Base-by-base conservation (phyloP, 2,888 invertebrate species). In the Sinhomidia bicolor region DNA sequence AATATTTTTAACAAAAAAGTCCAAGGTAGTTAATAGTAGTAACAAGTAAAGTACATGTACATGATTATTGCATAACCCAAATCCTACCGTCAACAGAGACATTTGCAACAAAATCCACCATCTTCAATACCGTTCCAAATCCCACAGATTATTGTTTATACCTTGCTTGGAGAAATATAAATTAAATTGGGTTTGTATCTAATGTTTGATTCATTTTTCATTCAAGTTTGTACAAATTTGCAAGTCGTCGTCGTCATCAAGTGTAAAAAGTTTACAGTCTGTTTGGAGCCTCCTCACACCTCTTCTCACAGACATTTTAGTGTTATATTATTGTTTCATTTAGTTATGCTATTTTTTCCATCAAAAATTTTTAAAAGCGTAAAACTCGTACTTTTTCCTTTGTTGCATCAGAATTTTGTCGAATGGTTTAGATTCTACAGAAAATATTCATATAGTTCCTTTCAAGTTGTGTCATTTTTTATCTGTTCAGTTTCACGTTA, bases 231-330 rank as follows among this genome's bases (percentile, higher is more conserved):
- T 29, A 47, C 44, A 74, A 23, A 60, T 84, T 65, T 85, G 60
- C 85, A 85, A 51, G 76, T 79, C 68, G 85, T 85, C 85, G 41
- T 78, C 85, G 84, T 71, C 71, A 36, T 76, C 74, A 14, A 1
- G 14, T 23, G 20, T 44, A 7, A 12, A 9, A 26, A 60, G 14
- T 29, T 54, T 14, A 0, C 32, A 29, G 62, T 76, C 51, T 62
- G 44, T 26, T 44, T 47, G 17, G 12, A 68, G 65, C 32, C 10
- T 32, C 47, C n/a, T n/a, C n/a, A 51, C n/a, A 14, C 51, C 3
- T 14, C 12, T 14, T 51, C 9, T 5, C 5, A 41, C 41, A 41
- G 10, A 10, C 41, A 41, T n/a, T n/a, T n/a, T n/a, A 41, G 41
- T 41, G 41, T 10, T 7, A 10, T 41, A 5, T 10, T 47, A 10